Percentiles rank a stretch among this genome's conserved stretches.
Evolutionary conservation across 1,140 invertebrate genomes (phyloP).

Genomic region (Drosophila willistoni): DNA sequence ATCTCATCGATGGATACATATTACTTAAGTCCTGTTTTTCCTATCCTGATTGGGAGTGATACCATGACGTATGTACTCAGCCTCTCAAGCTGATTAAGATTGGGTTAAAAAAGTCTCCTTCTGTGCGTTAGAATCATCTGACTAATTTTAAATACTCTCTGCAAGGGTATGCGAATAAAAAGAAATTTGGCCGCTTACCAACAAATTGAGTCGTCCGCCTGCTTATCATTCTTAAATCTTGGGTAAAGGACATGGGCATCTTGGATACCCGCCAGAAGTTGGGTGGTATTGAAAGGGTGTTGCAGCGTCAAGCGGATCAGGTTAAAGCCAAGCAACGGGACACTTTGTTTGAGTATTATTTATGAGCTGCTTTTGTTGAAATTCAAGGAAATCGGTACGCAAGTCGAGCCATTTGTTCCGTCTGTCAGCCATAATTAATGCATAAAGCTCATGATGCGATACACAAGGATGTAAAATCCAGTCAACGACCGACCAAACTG

Average conservation of each 20-base stretch:
- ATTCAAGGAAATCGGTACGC: conserved; percentile 70
- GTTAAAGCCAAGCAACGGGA: conserved; percentile 61
- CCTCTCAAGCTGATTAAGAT: no score
- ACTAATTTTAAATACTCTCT: no score
- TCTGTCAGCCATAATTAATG: conserved; percentile 61
- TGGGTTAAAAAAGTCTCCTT: no score
- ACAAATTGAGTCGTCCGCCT: background rate
- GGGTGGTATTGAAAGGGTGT: background rate
- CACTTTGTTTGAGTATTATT: conserved; percentile 78
- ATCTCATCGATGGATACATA: background rate
- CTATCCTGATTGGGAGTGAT: no score
- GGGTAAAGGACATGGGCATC: background rate
- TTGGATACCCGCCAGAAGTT: background rate
- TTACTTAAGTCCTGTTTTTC: no score
- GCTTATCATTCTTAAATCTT: background rate
- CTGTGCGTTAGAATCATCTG: no score
- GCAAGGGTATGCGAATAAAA: background rate
- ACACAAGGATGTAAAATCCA: conserved; percentile 15
- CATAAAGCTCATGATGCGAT: conserved; percentile 34
- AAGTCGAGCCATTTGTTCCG: conserved; percentile 42
- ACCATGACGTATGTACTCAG: no score
- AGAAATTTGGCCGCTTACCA: conserved; percentile 6
- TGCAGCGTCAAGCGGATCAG: background rate
- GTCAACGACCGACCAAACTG: conserved; percentile 50
- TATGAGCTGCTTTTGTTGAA: conserved; percentile 77